phyloP scores from a whole-genome alignment of 2,888 invertebrate genomes.

The Platycheirus rosarum region DNA sequence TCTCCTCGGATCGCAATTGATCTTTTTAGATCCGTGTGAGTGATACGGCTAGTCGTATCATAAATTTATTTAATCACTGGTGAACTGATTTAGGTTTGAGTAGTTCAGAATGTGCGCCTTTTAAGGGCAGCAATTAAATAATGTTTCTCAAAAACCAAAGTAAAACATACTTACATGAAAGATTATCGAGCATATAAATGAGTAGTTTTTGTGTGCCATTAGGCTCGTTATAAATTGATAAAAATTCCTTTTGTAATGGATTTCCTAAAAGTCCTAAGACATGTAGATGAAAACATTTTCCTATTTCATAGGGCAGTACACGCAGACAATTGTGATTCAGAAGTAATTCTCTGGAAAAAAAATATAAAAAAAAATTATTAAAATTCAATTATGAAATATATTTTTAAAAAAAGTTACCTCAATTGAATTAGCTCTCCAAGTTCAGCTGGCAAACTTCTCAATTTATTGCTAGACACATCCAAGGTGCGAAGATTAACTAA shows the following conservation, averaged over 20 bases:
- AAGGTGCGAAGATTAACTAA: constrained; percentile 92
- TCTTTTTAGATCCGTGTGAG: no score
- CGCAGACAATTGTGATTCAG: constrained; percentile 97
- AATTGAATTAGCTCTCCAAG: constrained; percentile 97
- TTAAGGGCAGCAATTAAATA: no score
- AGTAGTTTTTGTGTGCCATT: constrained; percentile 97
- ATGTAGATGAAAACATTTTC: constrained; percentile 98
- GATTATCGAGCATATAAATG: constrained; percentile 96
- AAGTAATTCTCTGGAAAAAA: constrained; percentile 90
- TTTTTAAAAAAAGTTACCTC: constrained; percentile 84
- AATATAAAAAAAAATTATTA: constrained; percentile 51
- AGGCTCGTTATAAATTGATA: constrained; percentile 94
- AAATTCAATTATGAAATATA: constrained; percentile 11
- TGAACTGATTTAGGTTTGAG: no score
- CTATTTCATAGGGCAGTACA: constrained; percentile 97
- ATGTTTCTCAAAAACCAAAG: no score
- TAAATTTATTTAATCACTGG: no score
- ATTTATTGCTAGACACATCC: constrained; percentile 97
- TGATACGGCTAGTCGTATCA: no score
- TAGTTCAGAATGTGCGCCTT: no score
- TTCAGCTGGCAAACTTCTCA: constrained; percentile 96
- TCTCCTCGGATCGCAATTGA: no score
- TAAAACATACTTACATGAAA: constrained; percentile 89
- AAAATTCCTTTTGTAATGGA: constrained; percentile 96
- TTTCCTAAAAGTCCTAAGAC: constrained; percentile 96